Base-by-base conservation (phyloP, 2,888 invertebrate genomes). In the Amphipyra berbera region DNA sequence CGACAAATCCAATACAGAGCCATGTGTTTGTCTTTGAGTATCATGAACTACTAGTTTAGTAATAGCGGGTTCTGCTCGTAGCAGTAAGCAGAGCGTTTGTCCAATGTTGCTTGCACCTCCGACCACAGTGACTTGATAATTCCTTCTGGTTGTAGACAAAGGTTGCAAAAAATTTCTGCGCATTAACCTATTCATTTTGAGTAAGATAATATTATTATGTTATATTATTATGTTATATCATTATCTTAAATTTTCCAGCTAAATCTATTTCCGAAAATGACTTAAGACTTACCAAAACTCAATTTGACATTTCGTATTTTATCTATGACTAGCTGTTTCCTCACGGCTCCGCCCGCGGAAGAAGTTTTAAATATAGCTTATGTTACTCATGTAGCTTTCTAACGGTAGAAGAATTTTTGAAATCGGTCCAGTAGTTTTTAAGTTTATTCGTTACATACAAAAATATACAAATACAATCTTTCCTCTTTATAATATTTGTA, bases 41-140 rank as follows among this genome's bases (percentile, higher is more conserved):
- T 96, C 96, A 77, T 96, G 95, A n/a, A 96, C 70, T 13, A 95
- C 93, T 50, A 96, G 86, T 79, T 95, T 96, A 48, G 95, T 95
- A 63, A 96, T 93, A 47, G 93, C 79, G 0, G 95, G 95, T 21
- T 96, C 95, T 63, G 95, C 93, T 78, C 96, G 96, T 49, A 97
- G 86, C 82, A 96, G 87, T 47, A 96, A 82, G 40, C 95, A 90
- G 30, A 96, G 82, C 0, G 95, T 90, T 86, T 96, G 95, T 0
- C 96, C 96, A 12, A 95, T 81, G 54, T 93, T 93, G 56, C 93
- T 95, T 67, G 90, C 89, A 6, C 88, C 93, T 6, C 95, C 95
- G 30, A 91, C 78, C 7, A 95, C 86, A 0, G 93, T 88, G 2
- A 94, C 91, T 64, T 91, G 89, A 69, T 87, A 87, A 63, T 78